These are phyloP conservation scores for Aramus guarauna DNA, from an alignment of 2,113 vertebrate species.

Conservation along the genomic window DNA sequence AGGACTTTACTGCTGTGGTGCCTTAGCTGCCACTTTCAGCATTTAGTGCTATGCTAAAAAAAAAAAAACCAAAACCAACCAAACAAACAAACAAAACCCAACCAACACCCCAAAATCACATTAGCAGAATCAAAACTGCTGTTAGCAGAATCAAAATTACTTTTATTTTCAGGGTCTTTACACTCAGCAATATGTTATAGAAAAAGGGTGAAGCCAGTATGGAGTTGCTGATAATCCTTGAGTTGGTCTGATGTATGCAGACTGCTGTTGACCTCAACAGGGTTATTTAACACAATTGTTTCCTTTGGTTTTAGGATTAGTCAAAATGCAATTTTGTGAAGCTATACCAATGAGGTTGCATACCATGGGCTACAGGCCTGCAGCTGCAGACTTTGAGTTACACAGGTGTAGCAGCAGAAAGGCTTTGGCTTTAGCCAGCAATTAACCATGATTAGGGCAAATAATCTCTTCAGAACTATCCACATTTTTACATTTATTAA, in stretches of 20 bases:
- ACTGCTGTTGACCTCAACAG: constrained; percentile 25
- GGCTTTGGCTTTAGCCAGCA: background rate
- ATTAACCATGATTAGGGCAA: background rate
- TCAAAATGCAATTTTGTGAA: background rate
- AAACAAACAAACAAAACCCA: too few species aligned
- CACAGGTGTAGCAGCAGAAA: background rate
- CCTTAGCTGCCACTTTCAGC: background rate
- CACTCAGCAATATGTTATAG: background rate
- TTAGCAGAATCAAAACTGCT: background rate
- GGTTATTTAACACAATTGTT: constrained; percentile 36
- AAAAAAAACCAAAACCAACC: background rate
- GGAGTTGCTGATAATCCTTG: constrained; percentile 29
- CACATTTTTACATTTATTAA: constrained; percentile 16
- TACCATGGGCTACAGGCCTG: background rate
- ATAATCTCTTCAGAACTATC: background rate
- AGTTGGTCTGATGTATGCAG: background rate
- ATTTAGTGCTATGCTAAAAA: background rate
- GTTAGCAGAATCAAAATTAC: constrained; percentile 3
- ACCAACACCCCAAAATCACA: background rate
- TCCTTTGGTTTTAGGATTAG: constrained; percentile 31
- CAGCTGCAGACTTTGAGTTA: background rate
- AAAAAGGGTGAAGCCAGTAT: constrained; percentile 6
- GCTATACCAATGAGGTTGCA: background rate
- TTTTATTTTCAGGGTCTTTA: constrained; percentile 18
- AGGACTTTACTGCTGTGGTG: background rate